These are phyloP conservation scores for Volucella inflata DNA, from an alignment of 2,888 invertebrate genomes.

Conservation along the genomic window DNA sequence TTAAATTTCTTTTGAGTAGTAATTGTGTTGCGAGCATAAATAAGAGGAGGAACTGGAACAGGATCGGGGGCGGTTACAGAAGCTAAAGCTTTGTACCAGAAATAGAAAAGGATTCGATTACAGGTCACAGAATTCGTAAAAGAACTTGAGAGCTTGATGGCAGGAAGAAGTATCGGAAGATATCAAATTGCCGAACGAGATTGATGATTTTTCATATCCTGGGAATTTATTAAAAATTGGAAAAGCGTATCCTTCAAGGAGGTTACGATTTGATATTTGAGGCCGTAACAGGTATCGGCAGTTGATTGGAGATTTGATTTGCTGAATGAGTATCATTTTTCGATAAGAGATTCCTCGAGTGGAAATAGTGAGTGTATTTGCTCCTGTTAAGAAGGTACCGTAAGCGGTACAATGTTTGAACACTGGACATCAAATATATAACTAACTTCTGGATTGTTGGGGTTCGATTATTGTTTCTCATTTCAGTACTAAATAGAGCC, in stretches of 20 bases:
- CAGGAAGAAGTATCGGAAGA: not conserved
- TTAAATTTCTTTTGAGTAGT: conserved; percentile 30
- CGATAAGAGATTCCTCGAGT: too few relatives aligned
- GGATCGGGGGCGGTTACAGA: not conserved
- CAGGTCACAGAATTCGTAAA: not conserved
- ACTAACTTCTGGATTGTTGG: too few relatives aligned
- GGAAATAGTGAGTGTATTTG: too few relatives aligned
- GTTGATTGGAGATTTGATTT: too few relatives aligned
- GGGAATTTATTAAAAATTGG: not conserved
- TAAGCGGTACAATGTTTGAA: too few relatives aligned
- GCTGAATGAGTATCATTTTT: too few relatives aligned
- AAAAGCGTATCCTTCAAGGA: not conserved
- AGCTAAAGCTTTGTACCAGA: not conserved
- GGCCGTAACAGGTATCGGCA: not conserved
- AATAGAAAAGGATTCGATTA: conserved; percentile 35
- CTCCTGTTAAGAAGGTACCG: too few relatives aligned
- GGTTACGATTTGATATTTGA: conserved; percentile 13
- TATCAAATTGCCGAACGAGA: conserved; percentile 10
- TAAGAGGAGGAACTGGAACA: too few relatives aligned
- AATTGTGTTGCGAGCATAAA: conserved; percentile 8
- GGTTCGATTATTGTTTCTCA: too few relatives aligned
- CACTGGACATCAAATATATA: too few relatives aligned
- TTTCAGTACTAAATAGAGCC: too few relatives aligned
- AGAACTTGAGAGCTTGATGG: not conserved
- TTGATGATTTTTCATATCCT: not conserved